A percentile compares a stretch with the other conserved stretches of the same genome.
These are phyloP conservation scores for Notarius quadriscutis DNA, from an alignment of 2,113 vertebrate genomes.

Conservation along the genomic window DNA sequence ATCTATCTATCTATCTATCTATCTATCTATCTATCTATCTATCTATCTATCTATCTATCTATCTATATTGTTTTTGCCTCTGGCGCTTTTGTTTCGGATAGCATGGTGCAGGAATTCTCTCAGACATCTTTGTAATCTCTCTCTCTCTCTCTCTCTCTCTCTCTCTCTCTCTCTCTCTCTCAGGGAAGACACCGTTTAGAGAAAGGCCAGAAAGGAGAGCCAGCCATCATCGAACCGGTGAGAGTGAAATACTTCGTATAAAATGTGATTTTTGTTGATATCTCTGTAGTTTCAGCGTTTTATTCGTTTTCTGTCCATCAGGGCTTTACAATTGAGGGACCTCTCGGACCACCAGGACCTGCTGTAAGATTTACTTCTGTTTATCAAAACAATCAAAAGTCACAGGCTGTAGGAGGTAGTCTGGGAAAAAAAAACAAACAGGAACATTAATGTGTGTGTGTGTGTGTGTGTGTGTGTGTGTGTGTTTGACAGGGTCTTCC, in stretches of 20 bases:
- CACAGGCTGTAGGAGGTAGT: not conserved
- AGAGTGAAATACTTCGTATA: conserved; percentile 53
- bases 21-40: too few species aligned
- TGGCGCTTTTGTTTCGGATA: too few species aligned
- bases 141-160: conserved; percentile 11
- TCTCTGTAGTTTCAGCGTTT: not conserved
- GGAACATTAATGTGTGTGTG: not conserved
- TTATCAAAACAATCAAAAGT: not conserved
- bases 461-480: conserved; percentile 14
- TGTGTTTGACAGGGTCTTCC: conserved; percentile 65
- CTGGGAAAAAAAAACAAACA: not conserved
- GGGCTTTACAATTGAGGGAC: conserved; percentile 77
- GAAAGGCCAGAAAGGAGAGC: conserved; percentile 85
- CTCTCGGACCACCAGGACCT: conserved; percentile 74
- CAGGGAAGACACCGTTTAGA: conserved; percentile 63
- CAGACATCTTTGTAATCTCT: not conserved
- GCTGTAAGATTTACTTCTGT: conserved; percentile 66
- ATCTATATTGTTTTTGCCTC: too few species aligned
- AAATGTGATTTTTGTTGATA: conserved; percentile 9
- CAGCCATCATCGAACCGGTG: conserved; percentile 76
- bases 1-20: too few species aligned
- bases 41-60: too few species aligned
- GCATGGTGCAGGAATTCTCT: not conserved
- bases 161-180: conserved; percentile 37
- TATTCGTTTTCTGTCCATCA: conserved; percentile 56